Evolutionary conservation across 2,797 vertebrate genomes (phyloP), one percentile per base, ranked within the genome.

Genomic region (Tachyglossus aculeatus): DNA sequence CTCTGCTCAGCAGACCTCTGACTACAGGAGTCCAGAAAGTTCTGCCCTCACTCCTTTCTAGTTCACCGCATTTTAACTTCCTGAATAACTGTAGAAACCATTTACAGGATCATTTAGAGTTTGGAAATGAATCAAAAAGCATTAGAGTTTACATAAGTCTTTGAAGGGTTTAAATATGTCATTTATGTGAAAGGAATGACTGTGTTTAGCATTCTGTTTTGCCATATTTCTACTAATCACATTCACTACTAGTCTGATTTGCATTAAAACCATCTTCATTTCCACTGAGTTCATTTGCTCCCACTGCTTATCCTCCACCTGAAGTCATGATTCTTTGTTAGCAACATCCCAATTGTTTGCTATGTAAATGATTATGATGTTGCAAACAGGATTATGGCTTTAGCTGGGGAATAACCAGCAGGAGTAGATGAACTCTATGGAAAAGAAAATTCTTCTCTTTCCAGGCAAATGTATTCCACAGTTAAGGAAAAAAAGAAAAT

Each of bases 321-420:
- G 64, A 89, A 86, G 86, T 62, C 55, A 67, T 86, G 82, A 84
- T 83, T 82, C 75, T 86, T 82, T 85, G 65, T 86, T 89, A 82
- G 68, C 83, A 85, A 88, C 68, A 84, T 38, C 43, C 71, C 85
- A 85, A 88, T 80, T 86, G 82, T 67, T 73, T 78, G 58, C 75
- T 88, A 9, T 86, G 88, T 89, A 92, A 92, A 89, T 88, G 78
- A 84, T 84, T 82, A 63, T 65, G 53, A 54, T 58, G 45, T 66
- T 91, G 83, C 72, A 82, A 89, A 79, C 63, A 77, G 61, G 55
- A 79, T 83, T 81, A 60, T 83, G 84, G 84, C 74, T 89, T 77
- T 72, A 90, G 85, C 85, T 87, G 65, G 82, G 85, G 84, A 88
- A 91, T 83, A 91, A 89, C 84, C 88, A 90, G 87, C 68, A 88